Evolutionary conservation across 2,113 vertebrate genomes (phyloP).

Genomic region (Triplophysa siluroides): DNA sequence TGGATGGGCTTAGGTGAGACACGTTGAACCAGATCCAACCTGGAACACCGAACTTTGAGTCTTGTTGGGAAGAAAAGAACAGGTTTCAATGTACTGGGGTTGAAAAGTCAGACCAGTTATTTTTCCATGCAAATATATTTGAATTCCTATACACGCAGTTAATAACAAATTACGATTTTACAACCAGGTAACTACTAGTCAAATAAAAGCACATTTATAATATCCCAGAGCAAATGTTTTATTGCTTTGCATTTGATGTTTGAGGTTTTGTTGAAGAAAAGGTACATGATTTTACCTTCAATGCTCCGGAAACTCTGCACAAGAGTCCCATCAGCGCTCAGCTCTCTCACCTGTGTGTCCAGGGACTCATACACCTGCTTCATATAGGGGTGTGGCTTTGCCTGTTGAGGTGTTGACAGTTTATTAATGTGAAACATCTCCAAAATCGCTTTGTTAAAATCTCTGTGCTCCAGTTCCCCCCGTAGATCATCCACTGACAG

Average conservation of each 20-base stretch:
- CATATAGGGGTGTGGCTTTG: constrained; percentile 74
- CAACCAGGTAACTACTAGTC: too few species aligned
- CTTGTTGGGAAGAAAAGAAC: constrained; percentile 36
- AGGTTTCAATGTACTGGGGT: not conserved
- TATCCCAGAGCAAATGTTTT: too few species aligned
- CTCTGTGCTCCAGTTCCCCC: constrained; percentile 40
- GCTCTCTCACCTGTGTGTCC: constrained; percentile 59
- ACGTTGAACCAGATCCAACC: constrained; percentile 74
- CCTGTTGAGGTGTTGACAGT: constrained; percentile 64
- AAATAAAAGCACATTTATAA: too few species aligned
- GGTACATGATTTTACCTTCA: constrained; percentile 54
- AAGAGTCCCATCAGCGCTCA: constrained; percentile 65
- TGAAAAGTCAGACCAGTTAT: too few species aligned
- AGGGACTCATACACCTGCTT: constrained; percentile 67
- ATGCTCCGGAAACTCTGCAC: constrained; percentile 73
- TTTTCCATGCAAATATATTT: too few species aligned
- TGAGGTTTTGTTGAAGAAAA: not conserved
- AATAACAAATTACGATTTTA: too few species aligned
- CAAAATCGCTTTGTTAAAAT: constrained; percentile 68
- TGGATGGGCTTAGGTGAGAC: constrained; percentile 61
- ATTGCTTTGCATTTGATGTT: not conserved
- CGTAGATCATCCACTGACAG: constrained; percentile 38
- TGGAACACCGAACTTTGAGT: constrained; percentile 52
- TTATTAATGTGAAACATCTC: constrained; percentile 76
- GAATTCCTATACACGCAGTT: too few species aligned